These are phyloP conservation scores for Picus viridis DNA, from an alignment of 2,797 vertebrate genomes.

Conservation along the genomic window DNA sequence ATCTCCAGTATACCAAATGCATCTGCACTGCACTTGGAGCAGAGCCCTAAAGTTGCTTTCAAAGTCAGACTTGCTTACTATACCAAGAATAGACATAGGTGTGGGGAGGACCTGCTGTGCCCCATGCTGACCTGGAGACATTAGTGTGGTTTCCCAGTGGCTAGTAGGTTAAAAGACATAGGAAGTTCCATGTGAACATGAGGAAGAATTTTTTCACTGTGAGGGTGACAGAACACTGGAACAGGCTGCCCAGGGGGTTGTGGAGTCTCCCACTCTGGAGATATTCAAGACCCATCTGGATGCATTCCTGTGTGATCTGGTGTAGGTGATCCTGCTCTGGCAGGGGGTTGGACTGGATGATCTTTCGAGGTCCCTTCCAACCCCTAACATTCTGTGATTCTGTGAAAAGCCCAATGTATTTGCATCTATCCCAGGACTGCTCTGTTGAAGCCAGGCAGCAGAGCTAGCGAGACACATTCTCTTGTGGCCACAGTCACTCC, in stretches of 20 bases:
- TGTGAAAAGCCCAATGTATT: background rate
- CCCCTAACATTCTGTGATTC: too few species aligned
- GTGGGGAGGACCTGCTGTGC: background rate
- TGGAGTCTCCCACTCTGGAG: too few species aligned
- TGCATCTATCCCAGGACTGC: background rate
- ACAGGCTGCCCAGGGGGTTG: too few species aligned
- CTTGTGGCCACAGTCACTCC: fast-evolving
- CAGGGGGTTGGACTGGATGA: too few species aligned
- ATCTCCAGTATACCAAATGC: background rate
- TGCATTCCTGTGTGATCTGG: too few species aligned
- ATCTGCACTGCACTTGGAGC: background rate
- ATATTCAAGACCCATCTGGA: too few species aligned
- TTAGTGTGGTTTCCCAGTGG: background rate
- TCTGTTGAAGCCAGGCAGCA: background rate
- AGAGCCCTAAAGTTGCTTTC: background rate
- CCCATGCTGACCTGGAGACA: background rate
- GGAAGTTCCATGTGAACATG: too few species aligned
- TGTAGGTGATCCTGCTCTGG: too few species aligned
- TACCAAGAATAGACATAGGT: background rate
- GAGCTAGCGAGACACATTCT: background rate
- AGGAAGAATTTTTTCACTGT: too few species aligned
- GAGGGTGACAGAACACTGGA: too few species aligned
- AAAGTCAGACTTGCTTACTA: background rate
- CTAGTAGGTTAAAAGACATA: background rate
- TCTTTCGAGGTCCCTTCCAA: too few species aligned